Conservation (phyloP, 1,140 invertebrate genomes). For the Lordiphosa stackelbergi region DNA sequence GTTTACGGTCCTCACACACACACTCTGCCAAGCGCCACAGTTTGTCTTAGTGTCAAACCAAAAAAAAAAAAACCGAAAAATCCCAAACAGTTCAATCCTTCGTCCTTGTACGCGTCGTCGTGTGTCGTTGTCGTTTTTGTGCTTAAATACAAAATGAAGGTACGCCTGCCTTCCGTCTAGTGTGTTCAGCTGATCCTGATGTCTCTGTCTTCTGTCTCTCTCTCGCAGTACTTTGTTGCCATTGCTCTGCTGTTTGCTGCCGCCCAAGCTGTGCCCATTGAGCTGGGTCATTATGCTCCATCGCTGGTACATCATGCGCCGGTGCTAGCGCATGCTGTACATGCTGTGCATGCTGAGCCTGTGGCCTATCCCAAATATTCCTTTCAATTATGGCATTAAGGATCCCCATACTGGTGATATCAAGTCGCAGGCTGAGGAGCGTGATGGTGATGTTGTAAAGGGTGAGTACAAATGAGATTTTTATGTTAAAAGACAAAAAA, state of each 20-base stretch:
- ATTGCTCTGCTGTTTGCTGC: slow-evolving; percentile 69
- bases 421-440: slow-evolving; percentile 82
- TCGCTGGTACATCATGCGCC: slow-evolving; percentile 69
- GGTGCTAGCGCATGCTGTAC: slow-evolving; percentile 58
- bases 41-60: slow-evolving; percentile 27
- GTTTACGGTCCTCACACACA: slow-evolving; percentile 62
- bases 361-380: slow-evolving; percentile 79
- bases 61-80: slow-evolving; percentile 3
- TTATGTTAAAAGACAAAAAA: background rate
- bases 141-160: slow-evolving; percentile 58
- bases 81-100: slow-evolving; percentile 25
- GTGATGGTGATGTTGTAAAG: slow-evolving; percentile 81
- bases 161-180: slow-evolving; percentile 19
- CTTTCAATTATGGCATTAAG: slow-evolving; percentile 80
- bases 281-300: slow-evolving; percentile 71
- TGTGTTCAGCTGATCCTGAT: slow-evolving; percentile 31
- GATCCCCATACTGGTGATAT: slow-evolving; percentile 81
- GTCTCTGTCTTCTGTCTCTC: slow-evolving; percentile 33
- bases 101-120: slow-evolving; percentile 53
- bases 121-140: slow-evolving; percentile 22
- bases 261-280: slow-evolving; percentile 71
- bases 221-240: slow-evolving; percentile 69
- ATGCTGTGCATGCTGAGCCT: slow-evolving; percentile 74
- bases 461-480: slow-evolving; percentile 44
- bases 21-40: slow-evolving; percentile 39